Base-by-base conservation (phyloP, 2,113 vertebrate species). In the Macquaria australasica region DNA sequence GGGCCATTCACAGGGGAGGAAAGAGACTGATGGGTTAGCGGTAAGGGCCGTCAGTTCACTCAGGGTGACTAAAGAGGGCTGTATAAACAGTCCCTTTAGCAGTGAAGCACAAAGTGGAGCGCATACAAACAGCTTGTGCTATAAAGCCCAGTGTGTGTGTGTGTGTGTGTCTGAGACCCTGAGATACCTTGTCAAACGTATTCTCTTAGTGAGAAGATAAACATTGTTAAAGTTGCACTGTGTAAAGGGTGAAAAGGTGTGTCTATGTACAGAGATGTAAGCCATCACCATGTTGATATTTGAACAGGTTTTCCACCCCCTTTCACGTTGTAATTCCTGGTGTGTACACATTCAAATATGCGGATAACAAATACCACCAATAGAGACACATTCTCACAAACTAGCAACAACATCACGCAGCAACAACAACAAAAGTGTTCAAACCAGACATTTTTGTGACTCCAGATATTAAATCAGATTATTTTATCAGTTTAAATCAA, bases 21-120 rank as follows among this genome's bases (percentile, higher is more conserved):
- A 83, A 75, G 56, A 76, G 82, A 89, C 23, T 28, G 45, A 88
- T 79, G 85, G 80, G 73, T 77, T 39, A 60, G 71, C 16, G n/a
- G 25, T 15, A 51, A 91, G 73, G 86, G 88, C 45, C 66, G n/a
- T 55, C 56, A 25, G 91, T 88, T 93, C 93, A 88, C 87, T 79
- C 80, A 31, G 87, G 91, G 87, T 91, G 91, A 93, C 87, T 81
- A 63, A 87, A 87, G 87, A 92, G 81, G 85, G 85, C 87, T 86
- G 87, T 83, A 82, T 83, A 95, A 95, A 94, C 91, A 94, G 91
- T 79, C 88, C 76, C 75, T 94, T 93, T 92, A 89, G 84, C 85
- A 93, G 76, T 12, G 63, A 85, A 89, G 83, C 86, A 92, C 89
- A 93, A 91, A 94, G 86, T 90, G 85, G 77, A 72, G 74, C 53